These are phyloP conservation scores for Ctenomys sociabilis DNA, from an alignment of 2,113 vertebrate genomes.

Conservation along the genomic window DNA sequence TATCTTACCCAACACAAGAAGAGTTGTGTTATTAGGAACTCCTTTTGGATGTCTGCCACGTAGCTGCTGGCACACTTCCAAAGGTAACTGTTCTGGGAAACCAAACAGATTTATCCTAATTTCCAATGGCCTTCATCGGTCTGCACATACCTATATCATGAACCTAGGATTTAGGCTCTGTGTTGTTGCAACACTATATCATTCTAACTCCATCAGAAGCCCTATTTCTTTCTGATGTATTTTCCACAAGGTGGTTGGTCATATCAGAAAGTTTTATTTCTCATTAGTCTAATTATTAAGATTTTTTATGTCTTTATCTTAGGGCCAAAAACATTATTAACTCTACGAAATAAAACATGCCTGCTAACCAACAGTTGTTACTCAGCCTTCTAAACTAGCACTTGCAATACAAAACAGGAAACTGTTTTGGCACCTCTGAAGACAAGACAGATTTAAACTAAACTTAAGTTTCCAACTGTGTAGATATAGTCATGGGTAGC, in stretches of 20 bases:
- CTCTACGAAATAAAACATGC: not conserved
- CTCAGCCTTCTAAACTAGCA: conserved; percentile 9
- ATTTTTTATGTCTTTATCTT: not conserved
- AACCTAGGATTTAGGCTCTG: not conserved
- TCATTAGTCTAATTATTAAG: not conserved
- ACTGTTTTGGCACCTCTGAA: not conserved
- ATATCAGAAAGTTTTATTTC: not conserved
- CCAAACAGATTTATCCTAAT: not conserved
- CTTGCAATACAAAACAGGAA: not conserved
- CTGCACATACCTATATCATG: not conserved
- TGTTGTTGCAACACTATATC: not conserved
- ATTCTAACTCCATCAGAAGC: not conserved
- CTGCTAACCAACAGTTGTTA: not conserved
- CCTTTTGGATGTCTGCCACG: not conserved
- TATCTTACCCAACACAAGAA: not conserved
- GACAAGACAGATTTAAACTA: not conserved
- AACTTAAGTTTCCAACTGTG: conserved; percentile 4
- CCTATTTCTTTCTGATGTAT: not conserved
- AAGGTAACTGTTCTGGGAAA: not conserved
- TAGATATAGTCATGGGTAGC: not conserved
- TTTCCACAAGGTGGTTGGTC: not conserved
- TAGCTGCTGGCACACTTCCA: not conserved
- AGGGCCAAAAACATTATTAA: conserved; percentile 15
- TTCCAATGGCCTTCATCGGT: not conserved
- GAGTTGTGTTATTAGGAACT: not conserved